A percentile compares a stretch with the other conserved stretches of the same genome.
These are phyloP conservation scores for Mamestra configurata DNA, from an alignment of 1,140 invertebrate genomes.

Conservation along the genomic window DNA sequence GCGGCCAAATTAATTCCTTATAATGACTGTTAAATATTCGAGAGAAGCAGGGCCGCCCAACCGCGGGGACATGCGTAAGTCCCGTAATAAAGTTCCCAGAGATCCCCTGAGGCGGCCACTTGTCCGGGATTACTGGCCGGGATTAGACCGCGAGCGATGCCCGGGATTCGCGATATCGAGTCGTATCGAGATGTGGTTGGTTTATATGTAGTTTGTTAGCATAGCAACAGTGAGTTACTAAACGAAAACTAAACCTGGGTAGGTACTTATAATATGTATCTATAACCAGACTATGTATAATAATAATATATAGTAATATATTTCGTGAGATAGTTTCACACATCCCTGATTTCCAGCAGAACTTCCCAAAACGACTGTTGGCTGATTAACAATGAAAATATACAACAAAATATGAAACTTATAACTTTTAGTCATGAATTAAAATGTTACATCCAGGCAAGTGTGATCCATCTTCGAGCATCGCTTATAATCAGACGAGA, in stretches of 20 bases:
- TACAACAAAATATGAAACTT: too few relatives aligned
- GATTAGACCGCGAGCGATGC: slow-evolving; percentile 53
- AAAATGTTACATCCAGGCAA: too few relatives aligned
- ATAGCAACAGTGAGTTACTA: not conserved
- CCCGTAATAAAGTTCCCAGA: slow-evolving; percentile 76
- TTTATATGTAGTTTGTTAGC: slow-evolving; percentile 56
- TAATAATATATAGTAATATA: too few relatives aligned
- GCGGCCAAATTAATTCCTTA: slow-evolving; percentile 77
- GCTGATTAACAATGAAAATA: too few relatives aligned
- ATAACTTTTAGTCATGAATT: too few relatives aligned
- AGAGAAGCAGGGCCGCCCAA: slow-evolving; percentile 14
- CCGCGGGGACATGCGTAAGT: slow-evolving; percentile 53
- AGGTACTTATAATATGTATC: too few relatives aligned
- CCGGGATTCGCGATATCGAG: slow-evolving; percentile 48
- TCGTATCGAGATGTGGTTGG: slow-evolving; percentile 37
- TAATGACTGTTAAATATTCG: slow-evolving; percentile 74
- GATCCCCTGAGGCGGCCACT: slow-evolving; percentile 77
- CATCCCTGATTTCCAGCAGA: too few relatives aligned
- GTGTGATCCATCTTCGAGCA: too few relatives aligned
- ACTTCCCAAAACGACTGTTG: too few relatives aligned
- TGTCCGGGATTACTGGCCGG: slow-evolving; percentile 70
- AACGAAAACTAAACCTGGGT: not conserved
- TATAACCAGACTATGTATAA: too few relatives aligned
- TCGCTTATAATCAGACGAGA: too few relatives aligned
- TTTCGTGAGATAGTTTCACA: too few relatives aligned